Evolutionary conservation across 2,888 invertebrate genomes (phyloP).

Genomic region (Nudaria mundana): DNA sequence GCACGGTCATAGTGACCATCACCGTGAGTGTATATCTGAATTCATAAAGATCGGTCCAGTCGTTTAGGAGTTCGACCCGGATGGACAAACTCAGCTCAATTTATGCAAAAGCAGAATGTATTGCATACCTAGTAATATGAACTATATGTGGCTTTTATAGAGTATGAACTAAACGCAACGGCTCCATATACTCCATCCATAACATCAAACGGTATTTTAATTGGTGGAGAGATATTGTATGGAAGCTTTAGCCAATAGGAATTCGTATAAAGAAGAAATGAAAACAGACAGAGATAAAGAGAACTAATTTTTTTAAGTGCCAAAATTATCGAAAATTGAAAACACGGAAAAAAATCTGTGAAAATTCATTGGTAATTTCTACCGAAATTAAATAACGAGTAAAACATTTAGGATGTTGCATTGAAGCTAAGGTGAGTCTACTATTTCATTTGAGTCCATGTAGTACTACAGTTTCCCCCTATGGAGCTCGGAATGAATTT

Average conservation of each 20-base stretch:
- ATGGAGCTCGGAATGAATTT: conserved; percentile 27
- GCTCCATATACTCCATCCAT: conserved; percentile 15
- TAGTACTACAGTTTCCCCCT: conserved; percentile 2
- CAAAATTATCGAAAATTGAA: conserved; percentile 46
- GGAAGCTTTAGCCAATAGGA: conserved; percentile 9
- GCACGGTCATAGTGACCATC: too few relatives aligned
- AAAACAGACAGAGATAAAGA: conserved; percentile 6
- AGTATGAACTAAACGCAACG: conserved; percentile 15
- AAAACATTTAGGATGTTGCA: conserved; percentile 50
- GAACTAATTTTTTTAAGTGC: conserved; percentile 15
- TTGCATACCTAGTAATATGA: too few relatives aligned
- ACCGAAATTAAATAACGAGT: conserved; percentile 48
- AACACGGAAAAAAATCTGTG: conserved; percentile 53
- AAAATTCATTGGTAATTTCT: conserved; percentile 51
- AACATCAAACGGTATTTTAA: too few relatives aligned
- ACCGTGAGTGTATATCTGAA: too few relatives aligned
- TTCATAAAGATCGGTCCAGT: too few relatives aligned
- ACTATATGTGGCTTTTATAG: too few relatives aligned
- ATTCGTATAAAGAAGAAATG: not conserved
- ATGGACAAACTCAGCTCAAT: too few relatives aligned
- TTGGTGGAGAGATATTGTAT: conserved; percentile 10
- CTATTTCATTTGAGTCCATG: conserved; percentile 6
- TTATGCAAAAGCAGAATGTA: too few relatives aligned
- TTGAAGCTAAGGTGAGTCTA: conserved; percentile 58
- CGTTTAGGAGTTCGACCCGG: too few relatives aligned